Base-by-base conservation (phyloP, 2,113 vertebrate species). In the Verasper variegatus region DNA sequence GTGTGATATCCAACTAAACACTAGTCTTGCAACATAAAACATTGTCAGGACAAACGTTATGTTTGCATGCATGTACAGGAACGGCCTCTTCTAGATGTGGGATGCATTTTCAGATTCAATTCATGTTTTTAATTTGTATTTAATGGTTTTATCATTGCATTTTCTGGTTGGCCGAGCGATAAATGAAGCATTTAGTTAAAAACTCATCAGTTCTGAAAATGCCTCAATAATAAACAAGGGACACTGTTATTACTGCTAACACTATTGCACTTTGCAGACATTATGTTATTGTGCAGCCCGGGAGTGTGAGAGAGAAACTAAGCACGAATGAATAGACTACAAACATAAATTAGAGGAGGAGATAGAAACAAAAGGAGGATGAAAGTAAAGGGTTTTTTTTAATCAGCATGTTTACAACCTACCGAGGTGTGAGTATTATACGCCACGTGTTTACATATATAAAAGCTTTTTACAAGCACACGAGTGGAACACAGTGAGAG, bases 361-460 rank as follows among this genome's bases (percentile, higher is more conserved):
- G 2, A 14, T 24, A 35, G 49, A 60, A 15, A 12, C 9, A 40
- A 18, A 49, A 49, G 56, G 37, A 14, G 1, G 52, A 71, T 57
- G 24, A 55, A 54, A 60, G 21, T 20, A 27, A 68, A 69, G 17
- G 42, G 45, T 68, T 62, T 74, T 65, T 78, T 74, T 77, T 55
- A 31, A 68, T 73, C 66, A 54, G 67, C 42, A n/a, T 63, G 70
- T 80, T 88, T 68, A 72, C 49, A 47, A 49, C 58, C 71, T 67
- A 67, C 35, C 45, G 77, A 88, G 78, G 81, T 84, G 82, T 35
- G 68, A 84, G 62, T 66, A 54, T 86, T 85, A 89, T 56, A 56
- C 2, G 13, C 65, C 87, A 86, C 64, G 82, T 91, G 86, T 89
- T 91, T 90, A 87, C 86, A 83, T 82, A 18, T 57, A 83, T 61